Percentiles rank a stretch among this genome's conserved stretches.
These are phyloP conservation scores for Crotalus helleri DNA, from an alignment of 2,113 vertebrate genomes.

Conservation along the genomic window DNA sequence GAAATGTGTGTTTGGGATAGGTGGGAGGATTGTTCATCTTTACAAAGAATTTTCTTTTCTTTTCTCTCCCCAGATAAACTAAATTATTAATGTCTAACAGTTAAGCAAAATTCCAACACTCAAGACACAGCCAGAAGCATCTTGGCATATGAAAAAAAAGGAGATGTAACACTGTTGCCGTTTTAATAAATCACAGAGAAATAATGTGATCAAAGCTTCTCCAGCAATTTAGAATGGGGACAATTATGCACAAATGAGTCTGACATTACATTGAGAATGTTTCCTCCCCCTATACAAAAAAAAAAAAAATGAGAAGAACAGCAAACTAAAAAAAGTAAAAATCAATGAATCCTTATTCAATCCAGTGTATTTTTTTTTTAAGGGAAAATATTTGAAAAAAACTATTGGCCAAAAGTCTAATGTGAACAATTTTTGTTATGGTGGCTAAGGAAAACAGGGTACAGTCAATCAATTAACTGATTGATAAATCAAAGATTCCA, in stretches of 20 bases:
- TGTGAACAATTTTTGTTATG: not conserved
- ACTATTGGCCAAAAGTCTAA: not conserved
- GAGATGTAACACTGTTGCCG: not conserved
- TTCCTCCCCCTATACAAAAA: not conserved
- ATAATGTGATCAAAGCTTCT: constrained; percentile 6
- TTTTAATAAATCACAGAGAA: constrained; percentile 25
- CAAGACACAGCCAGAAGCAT: not conserved
- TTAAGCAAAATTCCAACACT: not conserved
- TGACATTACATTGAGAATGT: not conserved
- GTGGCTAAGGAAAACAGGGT: not conserved
- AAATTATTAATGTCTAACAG: constrained; percentile 17
- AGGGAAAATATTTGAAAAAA: not conserved
- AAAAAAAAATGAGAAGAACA: not conserved
- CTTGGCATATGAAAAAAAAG: constrained; percentile 11
- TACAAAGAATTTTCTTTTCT: not conserved
- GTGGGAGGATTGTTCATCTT: not conserved
- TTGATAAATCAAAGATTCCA: not conserved
- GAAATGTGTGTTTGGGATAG: not conserved
- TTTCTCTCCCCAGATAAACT: constrained; percentile 6
- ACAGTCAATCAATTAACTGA: not conserved
- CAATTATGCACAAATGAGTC: not conserved
- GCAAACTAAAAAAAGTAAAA: not conserved
- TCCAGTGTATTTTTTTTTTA: not conserved
- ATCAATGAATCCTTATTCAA: not conserved
- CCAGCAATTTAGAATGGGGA: not conserved